Evolutionary conservation across 2,113 vertebrate species (phyloP).

Genomic region (Zingel zingel): DNA sequence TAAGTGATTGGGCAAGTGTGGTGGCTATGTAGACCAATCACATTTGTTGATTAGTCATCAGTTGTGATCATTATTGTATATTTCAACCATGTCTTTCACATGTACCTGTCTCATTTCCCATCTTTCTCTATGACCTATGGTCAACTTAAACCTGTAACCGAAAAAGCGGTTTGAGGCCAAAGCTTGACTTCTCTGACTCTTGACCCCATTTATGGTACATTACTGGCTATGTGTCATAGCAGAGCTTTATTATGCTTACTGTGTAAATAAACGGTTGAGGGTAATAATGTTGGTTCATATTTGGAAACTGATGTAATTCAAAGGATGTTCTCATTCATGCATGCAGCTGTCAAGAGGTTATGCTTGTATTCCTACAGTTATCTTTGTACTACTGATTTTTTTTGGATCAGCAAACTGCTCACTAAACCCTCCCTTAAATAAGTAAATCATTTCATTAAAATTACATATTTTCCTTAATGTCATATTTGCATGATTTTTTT

Average conservation of each 20-base stretch:
- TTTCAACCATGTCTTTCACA: background rate
- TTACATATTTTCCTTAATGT: conserved; percentile 25
- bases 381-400: conserved; percentile 42
- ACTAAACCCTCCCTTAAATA: conserved; percentile 29
- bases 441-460: conserved; percentile 62
- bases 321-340: conserved; percentile 12
- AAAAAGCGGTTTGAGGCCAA: conserved; percentile 18
- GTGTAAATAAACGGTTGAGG: conserved; percentile 31
- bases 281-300: conserved; percentile 6
- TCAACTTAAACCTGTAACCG: background rate
- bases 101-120: background rate
- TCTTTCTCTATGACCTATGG: background rate
- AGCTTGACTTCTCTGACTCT: background rate
- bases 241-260: conserved; percentile 18
- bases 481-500: background rate
- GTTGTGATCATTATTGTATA: background rate
- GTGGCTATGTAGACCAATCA: background rate
- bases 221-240: conserved; percentile 1
- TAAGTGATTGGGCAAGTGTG: background rate
- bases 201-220: conserved; percentile 10
- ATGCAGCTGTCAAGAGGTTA: conserved; percentile 22
- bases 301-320: conserved; percentile 12
- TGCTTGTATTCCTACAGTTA: conserved; percentile 29
- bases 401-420: conserved; percentile 38
- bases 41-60: conserved; percentile 4